Evolutionary conservation across 2,113 vertebrate genomes (phyloP).

Genomic region (Pitta sordida): DNA sequence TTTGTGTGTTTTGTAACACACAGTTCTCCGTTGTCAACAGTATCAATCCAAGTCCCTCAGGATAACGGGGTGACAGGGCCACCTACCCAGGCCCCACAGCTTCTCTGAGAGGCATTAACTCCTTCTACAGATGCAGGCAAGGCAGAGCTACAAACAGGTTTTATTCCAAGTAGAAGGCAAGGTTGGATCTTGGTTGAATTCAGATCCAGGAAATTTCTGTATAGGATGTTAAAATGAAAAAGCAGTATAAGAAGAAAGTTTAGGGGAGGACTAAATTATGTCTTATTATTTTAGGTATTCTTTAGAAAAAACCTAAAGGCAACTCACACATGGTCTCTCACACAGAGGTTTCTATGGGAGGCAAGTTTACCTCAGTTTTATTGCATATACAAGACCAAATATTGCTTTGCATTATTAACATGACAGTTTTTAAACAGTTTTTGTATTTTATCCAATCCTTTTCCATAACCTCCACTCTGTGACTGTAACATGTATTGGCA

Average conservation of each 20-base stretch:
- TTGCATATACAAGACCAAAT: background rate
- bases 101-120: background rate
- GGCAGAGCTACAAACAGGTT: background rate
- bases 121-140: background rate
- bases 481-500: background rate
- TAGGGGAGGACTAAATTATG: background rate
- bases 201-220: background rate
- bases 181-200: background rate
- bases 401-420: background rate
- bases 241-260: background rate
- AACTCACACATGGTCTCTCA: background rate
- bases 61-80: background rate
- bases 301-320: background rate
- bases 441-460: background rate
- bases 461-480: background rate
- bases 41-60: background rate
- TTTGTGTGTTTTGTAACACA: background rate
- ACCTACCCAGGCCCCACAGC: background rate
- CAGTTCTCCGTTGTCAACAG: background rate
- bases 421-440: background rate
- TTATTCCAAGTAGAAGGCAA: background rate
- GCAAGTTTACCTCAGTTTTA: background rate
- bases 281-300: background rate
- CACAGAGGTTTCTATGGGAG: background rate
- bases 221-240: background rate